These are phyloP conservation scores for Clanis bilineata DNA, from an alignment of 2,888 invertebrate genomes.

Conservation along the genomic window DNA sequence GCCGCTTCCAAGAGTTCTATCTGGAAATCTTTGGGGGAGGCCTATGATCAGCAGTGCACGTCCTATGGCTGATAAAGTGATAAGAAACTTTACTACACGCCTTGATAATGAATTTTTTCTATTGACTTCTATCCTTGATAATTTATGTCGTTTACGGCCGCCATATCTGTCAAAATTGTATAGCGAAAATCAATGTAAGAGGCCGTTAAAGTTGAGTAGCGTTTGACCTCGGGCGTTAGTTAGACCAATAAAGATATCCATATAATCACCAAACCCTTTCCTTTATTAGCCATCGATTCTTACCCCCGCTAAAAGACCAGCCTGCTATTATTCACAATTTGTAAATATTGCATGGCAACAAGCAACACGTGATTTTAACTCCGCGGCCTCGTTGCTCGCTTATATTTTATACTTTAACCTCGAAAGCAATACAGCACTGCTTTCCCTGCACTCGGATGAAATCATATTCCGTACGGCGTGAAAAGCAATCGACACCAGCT, in stretches of 20 bases:
- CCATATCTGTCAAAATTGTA: too few species aligned
- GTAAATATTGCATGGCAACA: constrained; percentile 13
- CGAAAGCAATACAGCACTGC: constrained; percentile 51
- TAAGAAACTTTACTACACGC: too few species aligned
- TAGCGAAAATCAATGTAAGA: too few species aligned
- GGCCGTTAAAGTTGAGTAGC: too few species aligned
- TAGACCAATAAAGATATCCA: background rate
- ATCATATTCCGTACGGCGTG: constrained; percentile 51
- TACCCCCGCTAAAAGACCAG: background rate
- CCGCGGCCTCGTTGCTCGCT: constrained; percentile 27
- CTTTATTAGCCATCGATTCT: background rate
- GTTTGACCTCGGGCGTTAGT: too few species aligned
- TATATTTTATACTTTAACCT: constrained; percentile 28
- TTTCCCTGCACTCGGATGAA: constrained; percentile 60
- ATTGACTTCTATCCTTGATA: too few species aligned
- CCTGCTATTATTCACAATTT: constrained; percentile 2
- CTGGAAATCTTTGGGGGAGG: too few species aligned
- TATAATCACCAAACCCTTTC: background rate
- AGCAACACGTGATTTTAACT: constrained; percentile 25
- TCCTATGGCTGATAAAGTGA: too few species aligned
- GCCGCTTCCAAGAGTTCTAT: too few species aligned
- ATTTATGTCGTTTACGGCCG: too few species aligned
- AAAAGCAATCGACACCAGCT: constrained; percentile 54
- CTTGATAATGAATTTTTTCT: too few species aligned
- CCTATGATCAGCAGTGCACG: too few species aligned